Evolutionary conservation across 2,797 vertebrate species (phyloP).

Genomic region (Paramormyrops hopkinsi): DNA sequence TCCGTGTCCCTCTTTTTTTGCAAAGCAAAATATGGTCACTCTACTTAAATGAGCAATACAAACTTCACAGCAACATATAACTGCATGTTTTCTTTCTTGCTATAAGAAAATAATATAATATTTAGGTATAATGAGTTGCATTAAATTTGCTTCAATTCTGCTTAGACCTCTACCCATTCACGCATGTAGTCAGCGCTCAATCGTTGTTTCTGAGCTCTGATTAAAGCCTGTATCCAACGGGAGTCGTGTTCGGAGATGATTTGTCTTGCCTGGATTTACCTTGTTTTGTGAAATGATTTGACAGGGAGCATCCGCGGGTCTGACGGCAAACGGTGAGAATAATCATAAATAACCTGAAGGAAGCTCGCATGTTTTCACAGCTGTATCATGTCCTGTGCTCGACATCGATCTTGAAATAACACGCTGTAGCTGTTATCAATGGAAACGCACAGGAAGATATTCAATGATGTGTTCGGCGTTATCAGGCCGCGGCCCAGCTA

Average conservation of each 20-base stretch:
- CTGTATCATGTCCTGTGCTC: not conserved
- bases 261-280: constrained; percentile 40
- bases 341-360: not conserved
- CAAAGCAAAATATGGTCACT: not conserved
- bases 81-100: not conserved
- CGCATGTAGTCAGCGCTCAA: not conserved
- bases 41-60: not conserved
- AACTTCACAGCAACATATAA: not conserved
- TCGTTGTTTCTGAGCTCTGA: constrained; percentile 30
- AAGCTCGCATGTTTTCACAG: not conserved
- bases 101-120: not conserved
- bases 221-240: not conserved
- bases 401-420: not conserved
- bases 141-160: not conserved
- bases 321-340: constrained; percentile 49
- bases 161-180: not conserved
- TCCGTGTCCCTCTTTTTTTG: not conserved
- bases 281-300: constrained; percentile 55
- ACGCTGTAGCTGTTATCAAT: not conserved
- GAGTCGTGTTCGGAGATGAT: constrained; percentile 16
- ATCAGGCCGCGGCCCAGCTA: constrained; percentile 26
- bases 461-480: not conserved
- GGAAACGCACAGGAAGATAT: not conserved
- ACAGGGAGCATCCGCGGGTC: constrained; percentile 35
- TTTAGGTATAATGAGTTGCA: not conserved